phyloP scores from a whole-genome alignment of 64 coral and sea anemone species.

The Catalaphyllia jardinei region DNA sequence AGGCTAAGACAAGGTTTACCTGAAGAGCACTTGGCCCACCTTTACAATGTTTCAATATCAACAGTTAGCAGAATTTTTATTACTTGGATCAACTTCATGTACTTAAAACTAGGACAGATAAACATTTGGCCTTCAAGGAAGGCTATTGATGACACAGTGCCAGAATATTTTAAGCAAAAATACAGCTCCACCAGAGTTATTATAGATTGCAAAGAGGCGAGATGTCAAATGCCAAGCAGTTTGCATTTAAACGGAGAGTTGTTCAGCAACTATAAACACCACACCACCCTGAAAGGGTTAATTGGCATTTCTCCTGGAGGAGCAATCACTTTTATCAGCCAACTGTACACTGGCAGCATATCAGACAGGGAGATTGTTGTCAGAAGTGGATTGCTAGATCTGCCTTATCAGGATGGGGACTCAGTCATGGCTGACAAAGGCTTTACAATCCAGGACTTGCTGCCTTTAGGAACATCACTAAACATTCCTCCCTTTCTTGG shows the following conservation, averaged over 20 bases:
- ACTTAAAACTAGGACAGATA: conserved; percentile 13
- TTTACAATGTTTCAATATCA: conserved; percentile 18
- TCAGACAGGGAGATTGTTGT: conserved; percentile 50
- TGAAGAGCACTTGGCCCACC: conserved; percentile 21
- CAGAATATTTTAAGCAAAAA: conserved; percentile 1
- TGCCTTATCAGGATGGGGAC: conserved; percentile 21
- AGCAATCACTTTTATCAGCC: conserved; percentile 7
- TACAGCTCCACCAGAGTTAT: conserved; percentile 4
- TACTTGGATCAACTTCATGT: conserved; percentile 51
- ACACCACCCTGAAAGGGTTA: conserved; percentile 39
- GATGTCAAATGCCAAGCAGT: conserved; percentile 19
- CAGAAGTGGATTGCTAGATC: conserved; percentile 3
- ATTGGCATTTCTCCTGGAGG: conserved; percentile 41
- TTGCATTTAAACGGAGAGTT: conserved; percentile 9
- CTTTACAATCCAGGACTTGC: conserved; percentile 25
- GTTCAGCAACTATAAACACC: conserved; percentile 42
- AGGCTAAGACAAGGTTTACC: conserved; percentile 36
- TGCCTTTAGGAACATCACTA: conserved; percentile 10
- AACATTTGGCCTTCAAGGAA: conserved; percentile 42
- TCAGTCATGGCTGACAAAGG: conserved; percentile 43
- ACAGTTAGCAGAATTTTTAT: conserved; percentile 51
- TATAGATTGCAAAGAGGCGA: conserved; percentile 35
- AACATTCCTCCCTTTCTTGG: conserved; percentile 45
- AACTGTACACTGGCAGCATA: conserved; percentile 36
- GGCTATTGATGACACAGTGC: not conserved